Conservation (phyloP, 2,797 vertebrate species). For the Halcyon leucocephala region DNA sequence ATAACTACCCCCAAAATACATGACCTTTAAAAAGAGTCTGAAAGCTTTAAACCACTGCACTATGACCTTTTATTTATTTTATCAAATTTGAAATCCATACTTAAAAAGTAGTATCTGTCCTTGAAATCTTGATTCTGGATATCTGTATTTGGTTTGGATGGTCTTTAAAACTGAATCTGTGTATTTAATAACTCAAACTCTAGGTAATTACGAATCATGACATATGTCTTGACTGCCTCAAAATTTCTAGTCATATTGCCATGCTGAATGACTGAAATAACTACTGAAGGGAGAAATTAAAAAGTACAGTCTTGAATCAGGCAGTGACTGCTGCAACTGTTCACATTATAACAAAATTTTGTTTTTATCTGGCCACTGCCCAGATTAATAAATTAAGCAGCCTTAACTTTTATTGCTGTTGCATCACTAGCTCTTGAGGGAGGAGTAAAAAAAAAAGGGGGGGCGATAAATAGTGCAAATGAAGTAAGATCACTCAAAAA, state of each 20-base stretch:
- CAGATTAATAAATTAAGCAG: background rate
- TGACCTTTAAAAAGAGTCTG: background rate
- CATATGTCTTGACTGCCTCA: background rate
- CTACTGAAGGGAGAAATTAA: background rate
- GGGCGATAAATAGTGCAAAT: background rate
- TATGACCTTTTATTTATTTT: background rate
- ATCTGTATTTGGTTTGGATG: background rate
- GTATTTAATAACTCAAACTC: conserved; percentile 5
- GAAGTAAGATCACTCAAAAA: background rate
- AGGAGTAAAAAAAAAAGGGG: background rate
- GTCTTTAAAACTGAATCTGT: background rate
- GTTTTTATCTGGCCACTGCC: background rate
- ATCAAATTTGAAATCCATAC: background rate
- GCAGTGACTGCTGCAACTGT: background rate
- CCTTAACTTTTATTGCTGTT: background rate
- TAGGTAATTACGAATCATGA: background rate
- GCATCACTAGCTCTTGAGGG: background rate
- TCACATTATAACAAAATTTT: background rate
- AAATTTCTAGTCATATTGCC: background rate
- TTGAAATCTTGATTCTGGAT: background rate
- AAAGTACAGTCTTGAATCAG: background rate
- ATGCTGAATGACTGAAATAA: background rate
- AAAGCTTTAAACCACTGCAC: background rate
- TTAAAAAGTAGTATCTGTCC: background rate
- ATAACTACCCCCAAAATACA: background rate